Evolutionary conservation across 2,113 vertebrate genomes (phyloP), one percentile per base, ranked within the genome.

Genomic region (Podarcis cretensis): DNA sequence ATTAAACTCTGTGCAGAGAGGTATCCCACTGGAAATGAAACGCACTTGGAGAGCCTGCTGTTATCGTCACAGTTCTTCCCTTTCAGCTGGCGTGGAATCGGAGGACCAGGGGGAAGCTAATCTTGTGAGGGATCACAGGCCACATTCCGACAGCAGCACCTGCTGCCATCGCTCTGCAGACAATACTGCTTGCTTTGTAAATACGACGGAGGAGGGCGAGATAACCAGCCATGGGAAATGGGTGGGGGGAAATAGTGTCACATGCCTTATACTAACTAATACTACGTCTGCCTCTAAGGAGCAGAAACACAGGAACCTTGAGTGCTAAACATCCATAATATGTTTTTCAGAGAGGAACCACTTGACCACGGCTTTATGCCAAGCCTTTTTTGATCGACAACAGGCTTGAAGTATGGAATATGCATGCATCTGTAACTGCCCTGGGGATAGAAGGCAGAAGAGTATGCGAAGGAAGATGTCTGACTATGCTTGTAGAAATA

Each of bases 81-180:
- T 97, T 94, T 95, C 94, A 92, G 90, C 92, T 92, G 83, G 95
- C 94, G 93, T 88, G 95, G 97, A 97, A 97, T 95, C 96, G 79
- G 82, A 93, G 94, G 79, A 89, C n/a, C 59, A 57, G 81, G 63
- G 81, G 93, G 92, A 94, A 81, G 16, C 35, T 84, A 93, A 95
- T 95, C 91, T 75, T 86, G 82, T 1, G 78, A 90, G 95, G 94
- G 92, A 83, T 95, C 93, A 93, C 94, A 90, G 87, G 95, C 93
- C 97, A 89, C 95, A 95, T 97, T 97, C 96, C 95, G 90, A 87
- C 90, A 35, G 85, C 95, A 0, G 20, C 95, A 94, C 97, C 98
- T 99, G 98, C 95, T 95, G 93, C 96, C 95, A 96, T 98, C 98
- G 65, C 78, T 98, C 97, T 96, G 91, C 37, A 57, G 87, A 83